Percentiles rank a stretch among this genome's conserved stretches.
phyloP scores from a whole-genome alignment of 2,888 invertebrate species.

The Xylota sylvarum region DNA sequence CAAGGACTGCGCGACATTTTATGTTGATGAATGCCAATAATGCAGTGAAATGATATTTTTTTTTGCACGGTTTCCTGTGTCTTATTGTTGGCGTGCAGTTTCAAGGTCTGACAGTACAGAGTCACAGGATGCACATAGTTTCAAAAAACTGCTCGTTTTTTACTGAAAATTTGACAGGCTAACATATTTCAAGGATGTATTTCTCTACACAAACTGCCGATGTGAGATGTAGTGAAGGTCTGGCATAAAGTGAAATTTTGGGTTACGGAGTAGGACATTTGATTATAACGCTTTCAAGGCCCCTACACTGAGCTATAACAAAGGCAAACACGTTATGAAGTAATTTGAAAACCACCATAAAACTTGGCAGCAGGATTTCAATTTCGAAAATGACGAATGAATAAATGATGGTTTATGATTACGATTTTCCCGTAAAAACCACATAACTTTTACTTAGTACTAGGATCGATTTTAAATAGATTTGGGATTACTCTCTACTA shows the following conservation, averaged over 20 bases:
- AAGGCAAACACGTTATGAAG: constrained; percentile 29
- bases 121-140: not conserved
- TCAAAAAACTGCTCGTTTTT: constrained; percentile 27
- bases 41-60: constrained; percentile 46
- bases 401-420: not conserved
- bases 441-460: constrained; percentile 22
- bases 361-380: constrained; percentile 49
- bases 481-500: too few relatives aligned
- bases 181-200: constrained; percentile 16
- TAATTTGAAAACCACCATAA: constrained; percentile 58
- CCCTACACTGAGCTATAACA: not conserved
- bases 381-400: constrained; percentile 19
- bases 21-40: constrained; percentile 68
- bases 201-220: constrained; percentile 32
- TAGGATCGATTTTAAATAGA: not conserved
- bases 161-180: constrained; percentile 26
- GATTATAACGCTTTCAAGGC: constrained; percentile 42
- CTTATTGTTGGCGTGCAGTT: constrained; percentile 52
- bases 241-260: constrained; percentile 11
- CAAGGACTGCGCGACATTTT: constrained; percentile 59
- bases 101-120: constrained; percentile 51
- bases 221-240: constrained; percentile 44
- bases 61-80: constrained; percentile 15
- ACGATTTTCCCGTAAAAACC: too few relatives aligned
- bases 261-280: constrained; percentile 27